Evolutionary conservation across 2,888 invertebrate species (phyloP), one percentile per base, ranked within the genome.

Genomic region (Leptopterna dolabrata): DNA sequence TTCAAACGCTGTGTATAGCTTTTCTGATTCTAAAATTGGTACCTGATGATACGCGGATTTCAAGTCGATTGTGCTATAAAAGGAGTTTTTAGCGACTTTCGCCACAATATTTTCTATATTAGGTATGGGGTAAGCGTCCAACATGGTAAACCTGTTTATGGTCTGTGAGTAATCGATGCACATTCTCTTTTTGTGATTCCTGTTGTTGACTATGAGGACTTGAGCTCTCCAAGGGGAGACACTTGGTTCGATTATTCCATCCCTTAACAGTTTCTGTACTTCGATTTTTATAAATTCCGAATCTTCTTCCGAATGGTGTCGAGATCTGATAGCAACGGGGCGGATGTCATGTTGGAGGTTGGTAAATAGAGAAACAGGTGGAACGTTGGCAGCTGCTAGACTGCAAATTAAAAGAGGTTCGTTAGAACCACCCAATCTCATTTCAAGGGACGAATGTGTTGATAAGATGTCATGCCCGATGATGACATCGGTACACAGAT

Each of bases 381-480:
- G 55, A 3, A 55, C 55, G 2, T 19, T 55, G 2, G 55, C 55
- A 19, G 2, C 55, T 19, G 55, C 55, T 55, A 55, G 19, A 55
- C 19, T 55, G 9, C 55, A 55, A 1, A 55, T 55, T 3, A 9
- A 55, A 19, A 55, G 45, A 2, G 80, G 70, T 16, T 55, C 51
- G 0, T 78, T 6, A 14, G n/a, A 13, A 24, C 87, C 87, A 11
- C 84, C 76, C 47, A 84, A 85, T 4, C 41, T 78, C 24, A 85
- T 27, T 73, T 87, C 63, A n/a, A 87, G 43, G 13, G 73, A n/a
- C n/a, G 51, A 76, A 29, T 76, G 87, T 16, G 24, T 27, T 76
- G 55, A 45, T 24, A 87, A 24, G 2, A 87, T 7, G 51, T 85
- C 85, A 71, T 87, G 87, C 41, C 87, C 87, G 13, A 87, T 24